Evolutionary conservation across 2,797 vertebrate genomes (phyloP).

Genomic region (Apodemus agrarius): DNA sequence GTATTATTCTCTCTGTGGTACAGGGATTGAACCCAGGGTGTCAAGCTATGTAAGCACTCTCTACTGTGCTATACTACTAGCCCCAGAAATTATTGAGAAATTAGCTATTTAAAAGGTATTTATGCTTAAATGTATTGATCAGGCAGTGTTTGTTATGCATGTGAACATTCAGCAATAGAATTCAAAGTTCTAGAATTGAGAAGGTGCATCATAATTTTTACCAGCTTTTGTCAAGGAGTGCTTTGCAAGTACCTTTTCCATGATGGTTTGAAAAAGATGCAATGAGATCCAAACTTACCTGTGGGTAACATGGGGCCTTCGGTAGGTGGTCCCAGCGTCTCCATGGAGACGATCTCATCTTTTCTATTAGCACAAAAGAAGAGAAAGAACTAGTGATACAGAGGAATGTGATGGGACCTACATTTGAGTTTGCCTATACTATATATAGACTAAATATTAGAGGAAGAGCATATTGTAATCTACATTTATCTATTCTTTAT

Average conservation of each 20-base stretch:
- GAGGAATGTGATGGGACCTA: not conserved
- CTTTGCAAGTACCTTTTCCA: constrained; percentile 21
- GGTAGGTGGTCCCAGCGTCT: constrained; percentile 67
- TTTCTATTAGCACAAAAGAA: constrained; percentile 83
- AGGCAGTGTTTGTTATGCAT: not conserved
- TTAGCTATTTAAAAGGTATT: not conserved
- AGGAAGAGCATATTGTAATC: constrained; percentile 53
- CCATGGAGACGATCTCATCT: constrained; percentile 82
- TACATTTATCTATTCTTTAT: constrained; percentile 49
- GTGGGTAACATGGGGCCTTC: constrained; percentile 74
- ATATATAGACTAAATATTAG: not conserved
- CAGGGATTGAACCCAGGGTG: not conserved
- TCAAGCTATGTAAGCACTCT: not conserved
- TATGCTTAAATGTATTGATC: not conserved
- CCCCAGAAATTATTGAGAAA: not conserved
- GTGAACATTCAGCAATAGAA: not conserved
- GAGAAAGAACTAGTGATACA: constrained; percentile 49
- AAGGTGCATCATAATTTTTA: not conserved
- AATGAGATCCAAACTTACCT: constrained; percentile 81
- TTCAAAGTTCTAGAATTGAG: not conserved
- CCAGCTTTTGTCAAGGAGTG: not conserved
- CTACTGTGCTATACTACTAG: not conserved
- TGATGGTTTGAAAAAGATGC: not conserved
- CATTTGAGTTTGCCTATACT: not conserved
- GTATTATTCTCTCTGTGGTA: not conserved